Evolutionary conservation across 1,140 invertebrate species (phyloP), one percentile per base, ranked within the genome.

Genomic region (Drosophila rufa): DNA sequence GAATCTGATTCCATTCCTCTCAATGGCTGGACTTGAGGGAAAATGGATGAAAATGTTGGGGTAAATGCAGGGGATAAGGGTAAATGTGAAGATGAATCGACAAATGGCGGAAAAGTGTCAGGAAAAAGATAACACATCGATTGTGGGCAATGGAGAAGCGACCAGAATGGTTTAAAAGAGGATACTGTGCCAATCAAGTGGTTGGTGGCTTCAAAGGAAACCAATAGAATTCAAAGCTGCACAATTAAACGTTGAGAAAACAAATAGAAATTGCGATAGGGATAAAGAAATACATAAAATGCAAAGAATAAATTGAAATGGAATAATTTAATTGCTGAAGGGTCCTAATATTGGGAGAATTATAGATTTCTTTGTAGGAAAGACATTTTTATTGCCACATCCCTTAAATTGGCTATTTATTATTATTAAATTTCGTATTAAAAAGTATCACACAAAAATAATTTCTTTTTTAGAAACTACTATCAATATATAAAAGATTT

Each of bases 101-200:
- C 27, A 58, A 42, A 58, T 27, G 33, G 25, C 27, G 33, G 33
- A 38, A 55, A 65, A 57, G 61, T 65, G 36, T 1, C 43, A 38
- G 66, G 33, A 58, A 33, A 47, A 27, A 36, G 51, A 71, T 70
- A 71, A 58, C 36, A 69, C 14, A 25, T 30, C 14, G 36, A 59
- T 36, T 42, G 12, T 17, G 15, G n/a, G 3, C 19, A 4, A 4
- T 5, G 19, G 22, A 33, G 7, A 14, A 15, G 27, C 9, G 19
- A 0, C 6, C 1, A 19, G 22, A 68, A 70, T 4, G 2, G 40
- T 11, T 22, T 42, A 6, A 33, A 53, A 33, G 22, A 36, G 43
- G 12, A 70, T 55, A 47, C 38, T 46, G 9, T 56, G 43, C 15
- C 50, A 69, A 47, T 69, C n/a, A 71, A 69, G 25, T 25, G 9